Evolutionary conservation across 2,888 invertebrate species (phyloP).

Genomic region (Brachyopa scutellaris): DNA sequence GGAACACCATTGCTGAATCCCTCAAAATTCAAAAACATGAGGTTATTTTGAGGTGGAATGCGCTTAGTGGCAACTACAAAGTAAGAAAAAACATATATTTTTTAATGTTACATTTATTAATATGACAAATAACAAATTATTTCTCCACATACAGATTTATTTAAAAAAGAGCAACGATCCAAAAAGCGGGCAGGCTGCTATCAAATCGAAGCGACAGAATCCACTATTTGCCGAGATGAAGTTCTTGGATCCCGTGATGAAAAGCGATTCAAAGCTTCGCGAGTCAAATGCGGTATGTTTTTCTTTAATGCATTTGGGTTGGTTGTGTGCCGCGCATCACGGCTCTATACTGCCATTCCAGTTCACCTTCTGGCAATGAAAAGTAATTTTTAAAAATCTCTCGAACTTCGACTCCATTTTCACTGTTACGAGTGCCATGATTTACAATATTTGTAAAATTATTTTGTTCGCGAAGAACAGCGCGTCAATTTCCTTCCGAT

Average conservation of each 20-base stretch:
- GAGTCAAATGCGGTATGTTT: constrained; percentile 2
- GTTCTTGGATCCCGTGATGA: not conserved
- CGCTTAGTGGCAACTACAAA: constrained; percentile 9
- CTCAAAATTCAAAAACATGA: not conserved
- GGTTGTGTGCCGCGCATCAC: not conserved
- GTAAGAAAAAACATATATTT: not conserved
- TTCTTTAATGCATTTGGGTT: not conserved
- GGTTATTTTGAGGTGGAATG: constrained; percentile 8
- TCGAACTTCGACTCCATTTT: constrained; percentile 2
- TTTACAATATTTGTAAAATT: constrained; percentile 2
- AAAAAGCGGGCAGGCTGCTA: too few species aligned
- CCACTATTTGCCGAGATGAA: constrained; percentile 3
- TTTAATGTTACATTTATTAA: not conserved
- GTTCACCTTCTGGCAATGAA: not conserved
- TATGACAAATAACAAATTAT: constrained; percentile 3
- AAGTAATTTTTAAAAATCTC: constrained; percentile 8
- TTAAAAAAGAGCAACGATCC: not conserved
- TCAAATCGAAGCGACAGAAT: constrained; percentile 5
- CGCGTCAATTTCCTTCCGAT: constrained; percentile 1
- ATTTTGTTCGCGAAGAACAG: constrained; percentile 14
- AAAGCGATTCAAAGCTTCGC: not conserved
- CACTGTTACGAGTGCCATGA: not conserved
- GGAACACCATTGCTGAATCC: not conserved
- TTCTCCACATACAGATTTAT: not conserved
- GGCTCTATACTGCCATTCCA: not conserved